phyloP scores from a whole-genome alignment of 2,113 vertebrate species.

The Sylvietta virens region DNA sequence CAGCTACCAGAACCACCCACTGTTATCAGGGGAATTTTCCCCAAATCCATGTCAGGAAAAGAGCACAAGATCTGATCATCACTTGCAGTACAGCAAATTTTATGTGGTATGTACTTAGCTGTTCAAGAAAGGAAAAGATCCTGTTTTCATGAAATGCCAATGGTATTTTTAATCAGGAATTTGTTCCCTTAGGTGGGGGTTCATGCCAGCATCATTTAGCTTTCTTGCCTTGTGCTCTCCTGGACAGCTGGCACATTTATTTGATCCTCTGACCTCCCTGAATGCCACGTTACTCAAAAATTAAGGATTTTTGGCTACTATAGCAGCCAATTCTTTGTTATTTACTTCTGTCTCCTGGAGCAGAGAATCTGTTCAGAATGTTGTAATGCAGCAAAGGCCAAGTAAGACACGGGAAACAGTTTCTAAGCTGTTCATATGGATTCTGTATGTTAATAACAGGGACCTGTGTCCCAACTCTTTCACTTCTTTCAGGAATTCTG shows the following conservation, averaged over 20 bases:
- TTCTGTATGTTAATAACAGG: not conserved
- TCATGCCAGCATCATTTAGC: not conserved
- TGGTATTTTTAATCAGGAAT: not conserved
- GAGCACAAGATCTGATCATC: not conserved
- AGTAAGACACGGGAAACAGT: rapidly evolving
- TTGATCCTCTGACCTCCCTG: not conserved
- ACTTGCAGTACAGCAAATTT: not conserved
- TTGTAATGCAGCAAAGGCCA: rapidly evolving
- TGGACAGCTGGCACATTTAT: not conserved
- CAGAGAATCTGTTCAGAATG: not conserved
- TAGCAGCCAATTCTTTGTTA: not conserved
- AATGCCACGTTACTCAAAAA: not conserved
- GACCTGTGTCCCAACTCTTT: not conserved
- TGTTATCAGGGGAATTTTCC: not conserved
- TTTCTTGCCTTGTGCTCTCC: not conserved
- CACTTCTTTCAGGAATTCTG: not conserved
- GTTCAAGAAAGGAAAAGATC: not conserved
- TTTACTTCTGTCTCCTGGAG: rapidly evolving
- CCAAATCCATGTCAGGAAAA: not conserved
- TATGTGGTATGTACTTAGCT: not conserved
- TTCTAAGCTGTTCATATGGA: not conserved
- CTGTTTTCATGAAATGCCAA: not conserved
- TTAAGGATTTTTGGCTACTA: not conserved
- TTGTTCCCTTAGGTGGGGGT: not conserved
- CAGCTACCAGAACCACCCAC: not conserved